Conservation (phyloP, 2,113 vertebrate species). For the Pseudopipra pipra region DNA sequence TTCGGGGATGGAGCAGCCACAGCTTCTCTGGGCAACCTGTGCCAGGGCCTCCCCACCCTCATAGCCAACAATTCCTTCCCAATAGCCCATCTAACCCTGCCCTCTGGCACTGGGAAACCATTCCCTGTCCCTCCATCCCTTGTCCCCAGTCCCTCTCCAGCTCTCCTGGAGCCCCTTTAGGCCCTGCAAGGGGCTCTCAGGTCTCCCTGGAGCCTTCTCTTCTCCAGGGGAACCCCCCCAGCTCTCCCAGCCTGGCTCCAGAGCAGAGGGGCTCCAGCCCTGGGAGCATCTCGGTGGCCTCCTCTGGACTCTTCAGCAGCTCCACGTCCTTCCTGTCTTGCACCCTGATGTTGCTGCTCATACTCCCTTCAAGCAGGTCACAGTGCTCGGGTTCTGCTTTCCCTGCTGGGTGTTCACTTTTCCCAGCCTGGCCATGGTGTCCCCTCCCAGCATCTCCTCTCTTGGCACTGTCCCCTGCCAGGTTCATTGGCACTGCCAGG, state of each 20-base stretch:
- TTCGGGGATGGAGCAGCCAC: background rate
- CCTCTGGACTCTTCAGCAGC: background rate
- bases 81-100: fast-evolving
- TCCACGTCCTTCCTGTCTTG: background rate
- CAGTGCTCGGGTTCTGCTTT: background rate
- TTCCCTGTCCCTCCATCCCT: background rate
- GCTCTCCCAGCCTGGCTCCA: background rate
- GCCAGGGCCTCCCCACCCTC: fast-evolving
- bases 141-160: background rate
- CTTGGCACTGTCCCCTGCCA: background rate
- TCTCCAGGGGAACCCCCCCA: background rate
- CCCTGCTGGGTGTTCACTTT: background rate
- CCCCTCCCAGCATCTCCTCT: background rate
- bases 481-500: background rate
- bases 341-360: background rate
- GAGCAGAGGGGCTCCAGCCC: background rate
- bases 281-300: fast-evolving
- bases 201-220: fast-evolving
- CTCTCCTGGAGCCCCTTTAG: background rate
- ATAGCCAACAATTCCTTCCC: fast-evolving
- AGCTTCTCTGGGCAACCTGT: background rate
- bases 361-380: background rate
- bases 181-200: background rate
- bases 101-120: background rate
- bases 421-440: background rate